Evolutionary conservation across 2,888 invertebrate genomes (phyloP).

Genomic region (Drosophila tripunctata): DNA sequence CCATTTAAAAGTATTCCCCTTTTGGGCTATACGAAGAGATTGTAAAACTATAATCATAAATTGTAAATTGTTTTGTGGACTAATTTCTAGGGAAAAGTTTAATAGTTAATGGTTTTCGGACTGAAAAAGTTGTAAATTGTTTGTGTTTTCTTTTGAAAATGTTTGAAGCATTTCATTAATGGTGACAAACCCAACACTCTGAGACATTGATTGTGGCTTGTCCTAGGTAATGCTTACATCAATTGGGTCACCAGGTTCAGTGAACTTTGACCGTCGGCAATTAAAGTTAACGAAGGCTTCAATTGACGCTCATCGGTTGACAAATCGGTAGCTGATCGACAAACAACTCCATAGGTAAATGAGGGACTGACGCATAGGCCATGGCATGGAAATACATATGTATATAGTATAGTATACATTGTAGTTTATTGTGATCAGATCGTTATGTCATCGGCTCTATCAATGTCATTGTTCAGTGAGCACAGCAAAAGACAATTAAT

Average conservation of each 20-base stretch:
- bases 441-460: conserved; percentile 60
- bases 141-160: no score
- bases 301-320: conserved; percentile 59
- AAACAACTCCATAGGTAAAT: conserved; percentile 16
- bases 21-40: neutral
- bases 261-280: conserved; percentile 70
- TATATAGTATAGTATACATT: conserved; percentile 20
- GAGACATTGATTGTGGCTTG: neutral
- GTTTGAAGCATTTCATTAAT: no score
- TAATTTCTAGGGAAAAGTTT: neutral
- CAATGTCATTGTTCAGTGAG: neutral
- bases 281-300: conserved; percentile 71
- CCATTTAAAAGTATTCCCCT: neutral
- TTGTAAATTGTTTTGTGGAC: neutral
- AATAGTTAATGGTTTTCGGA: no score
- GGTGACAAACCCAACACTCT: no score
- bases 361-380: conserved; percentile 24
- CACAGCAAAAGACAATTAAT: conserved; percentile 10
- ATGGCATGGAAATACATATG: conserved; percentile 18
- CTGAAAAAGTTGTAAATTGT: no score
- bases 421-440: no score
- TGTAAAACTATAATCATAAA: neutral
- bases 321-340: conserved; percentile 39
- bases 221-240: conserved; percentile 13
- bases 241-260: conserved; percentile 1